Evolutionary conservation across 1,140 invertebrate species (phyloP).

Genomic region (Trypoxylus dichotomus): DNA sequence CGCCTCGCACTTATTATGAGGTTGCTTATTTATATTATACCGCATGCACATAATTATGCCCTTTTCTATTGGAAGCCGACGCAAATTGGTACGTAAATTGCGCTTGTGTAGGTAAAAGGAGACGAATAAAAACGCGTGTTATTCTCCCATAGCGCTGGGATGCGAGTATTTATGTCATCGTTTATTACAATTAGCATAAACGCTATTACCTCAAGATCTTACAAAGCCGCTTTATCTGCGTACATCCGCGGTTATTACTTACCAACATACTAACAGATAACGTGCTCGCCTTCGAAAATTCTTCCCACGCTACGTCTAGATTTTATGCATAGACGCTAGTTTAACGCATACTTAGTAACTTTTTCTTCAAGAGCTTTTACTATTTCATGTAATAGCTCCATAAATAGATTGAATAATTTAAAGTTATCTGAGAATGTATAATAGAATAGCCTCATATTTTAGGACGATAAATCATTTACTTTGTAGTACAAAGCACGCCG

Average conservation of each 20-base stretch:
- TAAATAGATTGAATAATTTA: too few relatives aligned
- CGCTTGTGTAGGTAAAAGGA: not conserved
- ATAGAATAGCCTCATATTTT: too few relatives aligned
- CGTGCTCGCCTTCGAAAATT: not conserved
- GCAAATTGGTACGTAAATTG: not conserved
- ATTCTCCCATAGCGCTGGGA: not conserved
- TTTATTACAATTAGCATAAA: slow-evolving; percentile 24
- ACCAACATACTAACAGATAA: too few relatives aligned
- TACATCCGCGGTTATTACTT: not conserved
- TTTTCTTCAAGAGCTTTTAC: not conserved
- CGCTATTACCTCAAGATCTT: slow-evolving; percentile 17
- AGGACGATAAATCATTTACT: too few relatives aligned
- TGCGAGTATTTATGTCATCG: slow-evolving; percentile 16
- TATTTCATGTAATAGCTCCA: not conserved
- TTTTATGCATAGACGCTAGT: not conserved
- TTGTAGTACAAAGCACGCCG: too few relatives aligned
- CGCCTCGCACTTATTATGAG: too few relatives aligned
- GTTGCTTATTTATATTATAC: too few relatives aligned
- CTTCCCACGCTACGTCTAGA: not conserved
- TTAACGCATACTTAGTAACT: not conserved
- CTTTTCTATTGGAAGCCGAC: not conserved
- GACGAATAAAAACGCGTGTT: not conserved
- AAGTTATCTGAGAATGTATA: too few relatives aligned
- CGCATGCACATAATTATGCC: too few relatives aligned
- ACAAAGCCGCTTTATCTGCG: not conserved